Evolutionary conservation across 2,797 vertebrate genomes (phyloP).

Genomic region (Onychomys leucogaster): DNA sequence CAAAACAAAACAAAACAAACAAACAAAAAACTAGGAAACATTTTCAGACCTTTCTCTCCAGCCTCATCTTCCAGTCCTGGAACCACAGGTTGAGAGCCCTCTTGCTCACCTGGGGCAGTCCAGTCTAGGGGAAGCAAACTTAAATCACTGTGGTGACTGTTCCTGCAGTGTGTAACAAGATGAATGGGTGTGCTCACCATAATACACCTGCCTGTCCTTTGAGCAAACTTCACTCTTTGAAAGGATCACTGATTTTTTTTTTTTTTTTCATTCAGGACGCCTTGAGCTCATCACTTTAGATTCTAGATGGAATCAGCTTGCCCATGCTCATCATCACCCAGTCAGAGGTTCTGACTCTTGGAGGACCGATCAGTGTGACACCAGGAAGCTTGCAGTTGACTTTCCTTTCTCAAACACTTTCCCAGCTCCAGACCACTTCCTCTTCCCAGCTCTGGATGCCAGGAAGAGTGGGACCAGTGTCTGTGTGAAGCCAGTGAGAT

Average conservation of each 20-base stretch:
- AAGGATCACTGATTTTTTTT: conserved; percentile 57
- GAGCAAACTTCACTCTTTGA: conserved; percentile 61
- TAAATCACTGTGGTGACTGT: background rate
- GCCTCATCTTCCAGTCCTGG: conserved; percentile 3
- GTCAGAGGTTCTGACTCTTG: background rate
- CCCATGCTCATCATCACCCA: background rate
- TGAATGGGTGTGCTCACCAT: conserved; percentile 39
- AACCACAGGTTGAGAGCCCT: background rate
- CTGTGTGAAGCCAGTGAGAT: background rate
- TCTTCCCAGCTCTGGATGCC: background rate
- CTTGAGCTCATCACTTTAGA: conserved; percentile 45
- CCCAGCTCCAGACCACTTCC: background rate
- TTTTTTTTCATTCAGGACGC: background rate
- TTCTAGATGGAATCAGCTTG: background rate
- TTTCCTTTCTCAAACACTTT: background rate
- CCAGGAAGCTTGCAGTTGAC: background rate
- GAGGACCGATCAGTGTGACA: background rate
- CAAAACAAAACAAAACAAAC: no score
- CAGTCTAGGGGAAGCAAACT: background rate
- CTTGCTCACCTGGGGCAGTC: background rate
- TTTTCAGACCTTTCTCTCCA: background rate
- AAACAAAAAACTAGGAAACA: background rate
- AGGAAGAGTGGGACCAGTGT: background rate
- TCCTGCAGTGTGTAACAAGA: conserved; percentile 20
- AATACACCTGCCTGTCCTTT: conserved; percentile 56